Conservation (phyloP, 2,888 invertebrate species). For the Pristionchus arcanus region DNA sequence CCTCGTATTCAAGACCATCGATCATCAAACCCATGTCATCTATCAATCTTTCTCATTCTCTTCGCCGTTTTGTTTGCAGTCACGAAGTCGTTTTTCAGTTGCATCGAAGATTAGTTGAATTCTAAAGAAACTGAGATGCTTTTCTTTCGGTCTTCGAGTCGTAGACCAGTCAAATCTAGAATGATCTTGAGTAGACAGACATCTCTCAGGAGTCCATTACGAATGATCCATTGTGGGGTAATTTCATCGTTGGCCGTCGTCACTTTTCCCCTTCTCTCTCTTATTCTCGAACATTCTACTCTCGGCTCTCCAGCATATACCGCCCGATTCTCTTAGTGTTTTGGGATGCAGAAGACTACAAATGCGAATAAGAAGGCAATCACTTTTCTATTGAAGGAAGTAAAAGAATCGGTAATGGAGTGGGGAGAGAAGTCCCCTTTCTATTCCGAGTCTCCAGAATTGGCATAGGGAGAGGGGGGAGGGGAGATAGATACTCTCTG, state of each 20-base stretch:
- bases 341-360: background rate
- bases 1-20: background rate
- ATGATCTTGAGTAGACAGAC: conserved; percentile 6
- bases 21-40: conserved; percentile 15
- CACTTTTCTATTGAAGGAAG: conserved; percentile 48
- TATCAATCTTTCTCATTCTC: conserved; percentile 11
- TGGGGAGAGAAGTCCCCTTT: conserved; percentile 43
- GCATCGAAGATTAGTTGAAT: background rate
- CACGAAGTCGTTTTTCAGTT: background rate
- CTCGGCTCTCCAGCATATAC: background rate
- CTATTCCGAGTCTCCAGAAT: conserved; percentile 34
- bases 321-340: background rate
- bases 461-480: background rate
- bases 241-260: conserved; percentile 18
- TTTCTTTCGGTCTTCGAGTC: background rate
- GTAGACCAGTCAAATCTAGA: background rate
- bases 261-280: background rate
- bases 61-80: background rate
- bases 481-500: conserved; percentile 31
- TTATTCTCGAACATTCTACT: background rate
- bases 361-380: conserved; percentile 43
- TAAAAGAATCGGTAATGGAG: conserved; percentile 50
- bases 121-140: background rate
- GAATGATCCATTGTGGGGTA: conserved; percentile 20
- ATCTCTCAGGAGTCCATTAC: background rate